Percentiles rank a stretch among this genome's conserved stretches.
Evolutionary conservation across 2,888 invertebrate genomes (phyloP).

Genomic region (Hedya salicella): DNA sequence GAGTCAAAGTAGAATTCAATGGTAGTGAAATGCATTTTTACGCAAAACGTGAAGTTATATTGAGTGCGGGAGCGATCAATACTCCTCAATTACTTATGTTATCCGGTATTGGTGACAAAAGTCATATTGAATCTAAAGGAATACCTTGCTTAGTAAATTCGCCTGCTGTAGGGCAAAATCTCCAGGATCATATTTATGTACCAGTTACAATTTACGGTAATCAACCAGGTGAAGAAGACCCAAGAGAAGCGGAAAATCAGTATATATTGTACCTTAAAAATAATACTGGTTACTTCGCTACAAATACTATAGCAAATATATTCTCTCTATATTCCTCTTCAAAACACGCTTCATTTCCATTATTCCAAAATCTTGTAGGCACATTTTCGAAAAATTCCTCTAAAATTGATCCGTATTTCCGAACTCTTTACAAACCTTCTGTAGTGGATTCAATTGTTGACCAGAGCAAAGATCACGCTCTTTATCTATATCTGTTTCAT

Average conservation of each 20-base stretch:
- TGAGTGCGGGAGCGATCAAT: slow-evolving; percentile 68
- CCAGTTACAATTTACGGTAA: slow-evolving; percentile 67
- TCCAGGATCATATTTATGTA: slow-evolving; percentile 80
- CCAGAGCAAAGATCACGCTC: slow-evolving; percentile 56
- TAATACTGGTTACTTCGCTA: slow-evolving; percentile 78
- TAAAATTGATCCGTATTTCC: slow-evolving; percentile 62
- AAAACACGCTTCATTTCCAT: slow-evolving; percentile 60
- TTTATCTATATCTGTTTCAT: slow-evolving; percentile 65
- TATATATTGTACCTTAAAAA: slow-evolving; percentile 77
- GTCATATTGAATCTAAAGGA: slow-evolving; percentile 59
- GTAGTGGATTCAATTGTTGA: slow-evolving; percentile 55
- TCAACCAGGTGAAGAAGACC: slow-evolving; percentile 54
- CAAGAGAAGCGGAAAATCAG: slow-evolving; percentile 55
- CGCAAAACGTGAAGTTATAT: slow-evolving; percentile 67
- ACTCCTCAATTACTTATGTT: slow-evolving; percentile 71
- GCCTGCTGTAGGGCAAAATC: slow-evolving; percentile 79
- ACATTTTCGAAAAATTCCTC: slow-evolving; percentile 63
- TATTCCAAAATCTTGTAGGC: slow-evolving; percentile 60
- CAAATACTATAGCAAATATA: slow-evolving; percentile 83
- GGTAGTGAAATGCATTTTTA: slow-evolving; percentile 52
- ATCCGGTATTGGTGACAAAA: slow-evolving; percentile 79
- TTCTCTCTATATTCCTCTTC: slow-evolving; percentile 84
- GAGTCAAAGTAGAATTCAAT: slow-evolving; percentile 65
- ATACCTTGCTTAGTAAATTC: slow-evolving; percentile 68
- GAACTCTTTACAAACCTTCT: slow-evolving; percentile 52